Evolutionary conservation across 2,113 vertebrate genomes (phyloP), one percentile per base, ranked within the genome.

Genomic region (Tachysurus fulvidraco): DNA sequence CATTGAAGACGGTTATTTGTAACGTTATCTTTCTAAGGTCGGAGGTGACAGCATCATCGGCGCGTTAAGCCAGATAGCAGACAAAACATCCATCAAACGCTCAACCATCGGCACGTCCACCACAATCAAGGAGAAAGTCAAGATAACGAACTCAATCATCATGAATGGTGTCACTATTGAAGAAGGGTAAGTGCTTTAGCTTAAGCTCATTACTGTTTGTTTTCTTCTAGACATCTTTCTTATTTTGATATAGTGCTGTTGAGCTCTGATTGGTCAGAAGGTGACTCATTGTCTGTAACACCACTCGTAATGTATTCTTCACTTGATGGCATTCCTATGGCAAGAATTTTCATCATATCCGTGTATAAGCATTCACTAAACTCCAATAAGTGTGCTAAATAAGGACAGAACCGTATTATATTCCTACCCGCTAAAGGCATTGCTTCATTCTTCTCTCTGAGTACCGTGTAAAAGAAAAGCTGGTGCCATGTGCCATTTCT

Each of bases 101-200:
- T 98, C 97, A 12, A 95, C 97, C 59, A 93, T 99, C 0, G 98
- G 98, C 65, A 94, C 93, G 90, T 94, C 92, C 82, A 96, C 97
- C 87, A 90, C 85, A 3, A 93, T 99, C 85, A 96, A 93, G 93
- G 97, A 98, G 83, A 98, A 95, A 95, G 97, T 97, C 88, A 97
- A 97, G 94, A 94, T 99, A 90, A 95, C 94, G 87, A 98, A 96
- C 93, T 99, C 97, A 85, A 96, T 99, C 94, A 95, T 99, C 91
- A 99, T 99, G 98, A 97, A 98, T 80, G 96, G 95, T 25, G 97
- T 99, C 90, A 98, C 95, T 23, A 94, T 99, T 80, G 96, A 99
- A 85, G 98, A 99, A 92, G 97, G 97, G 98, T 99, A 95, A 89
- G 97, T 95, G 62, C 25, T 77, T 17, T 84, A 9, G 4, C 30